These are phyloP conservation scores for Agrotis ipsilon DNA, from an alignment of 2,888 invertebrate genomes.

Conservation along the genomic window DNA sequence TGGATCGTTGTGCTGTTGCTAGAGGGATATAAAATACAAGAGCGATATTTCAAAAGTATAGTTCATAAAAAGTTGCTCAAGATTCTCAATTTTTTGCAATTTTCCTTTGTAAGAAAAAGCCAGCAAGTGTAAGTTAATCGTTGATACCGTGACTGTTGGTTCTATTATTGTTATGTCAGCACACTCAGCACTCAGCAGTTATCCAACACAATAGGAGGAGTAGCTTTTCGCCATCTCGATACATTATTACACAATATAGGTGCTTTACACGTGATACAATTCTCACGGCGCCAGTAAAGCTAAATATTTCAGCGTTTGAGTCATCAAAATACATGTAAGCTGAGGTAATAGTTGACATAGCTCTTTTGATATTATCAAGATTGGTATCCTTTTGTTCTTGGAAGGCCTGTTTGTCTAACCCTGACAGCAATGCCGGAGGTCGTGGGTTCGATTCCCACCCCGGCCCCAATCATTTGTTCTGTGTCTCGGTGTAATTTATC, in stretches of 20 bases:
- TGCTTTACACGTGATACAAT: constrained; percentile 29
- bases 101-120: not conserved
- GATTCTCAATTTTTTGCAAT: no score
- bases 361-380: constrained; percentile 2
- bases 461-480: no score
- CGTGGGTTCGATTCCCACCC: no score
- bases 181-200: constrained; percentile 8
- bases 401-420: no score
- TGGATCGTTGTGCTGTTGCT: no score
- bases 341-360: constrained; percentile 13
- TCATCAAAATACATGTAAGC: constrained; percentile 35
- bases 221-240: constrained; percentile 28
- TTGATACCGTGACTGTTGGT: constrained; percentile 9
- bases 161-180: constrained; percentile 29
- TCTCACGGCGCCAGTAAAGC: constrained; percentile 36
- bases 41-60: no score
- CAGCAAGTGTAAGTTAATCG: constrained; percentile 25
- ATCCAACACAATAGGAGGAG: constrained; percentile 26
- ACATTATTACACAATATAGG: constrained; percentile 32
- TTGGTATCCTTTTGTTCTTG: not conserved
- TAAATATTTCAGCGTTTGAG: constrained; percentile 36
- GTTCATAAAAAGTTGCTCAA: no score
- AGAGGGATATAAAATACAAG: no score
- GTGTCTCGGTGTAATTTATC: no score
- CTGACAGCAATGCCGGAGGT: no score